Percentiles rank a stretch among this genome's conserved stretches.
These are phyloP conservation scores for Rambutsinella grinnellia DNA, from an alignment of 2,888 invertebrate genomes.

Conservation along the genomic window DNA sequence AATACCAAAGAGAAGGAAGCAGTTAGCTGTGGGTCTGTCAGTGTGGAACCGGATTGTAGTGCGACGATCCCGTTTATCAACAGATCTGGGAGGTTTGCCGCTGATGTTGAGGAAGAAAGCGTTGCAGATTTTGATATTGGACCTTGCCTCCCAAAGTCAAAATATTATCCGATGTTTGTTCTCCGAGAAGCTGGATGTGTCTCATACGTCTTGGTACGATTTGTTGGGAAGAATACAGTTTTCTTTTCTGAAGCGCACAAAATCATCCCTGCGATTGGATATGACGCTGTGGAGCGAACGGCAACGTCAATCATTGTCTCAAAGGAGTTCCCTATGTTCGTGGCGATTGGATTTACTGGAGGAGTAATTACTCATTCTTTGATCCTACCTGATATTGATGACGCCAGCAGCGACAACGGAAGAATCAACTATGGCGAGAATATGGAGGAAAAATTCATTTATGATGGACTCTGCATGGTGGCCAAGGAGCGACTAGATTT, in stretches of 20 bases:
- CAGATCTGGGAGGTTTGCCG: constrained; percentile 37
- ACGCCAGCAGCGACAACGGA: constrained; percentile 20
- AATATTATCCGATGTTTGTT: constrained; percentile 50
- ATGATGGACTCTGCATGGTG: constrained; percentile 42
- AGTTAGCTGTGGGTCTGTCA: constrained; percentile 28
- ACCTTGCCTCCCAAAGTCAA: constrained; percentile 51
- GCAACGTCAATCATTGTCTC: constrained; percentile 44
- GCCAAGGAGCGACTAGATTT: constrained; percentile 51
- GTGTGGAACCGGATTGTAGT: constrained; percentile 25
- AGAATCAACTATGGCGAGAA: constrained; percentile 44
- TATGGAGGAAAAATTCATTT: constrained; percentile 54
- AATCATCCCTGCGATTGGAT: constrained; percentile 19
- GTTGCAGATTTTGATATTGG: constrained; percentile 59
- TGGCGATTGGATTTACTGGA: constrained; percentile 47
- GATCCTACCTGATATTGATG: constrained; percentile 49
- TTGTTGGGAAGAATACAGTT: constrained; percentile 37
- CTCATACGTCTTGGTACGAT: constrained; percentile 51
- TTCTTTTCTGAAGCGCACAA: constrained; percentile 32
- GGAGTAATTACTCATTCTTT: constrained; percentile 51
- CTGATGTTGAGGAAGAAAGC: constrained; percentile 47
- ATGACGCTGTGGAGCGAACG: constrained; percentile 11
- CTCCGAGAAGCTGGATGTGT: constrained; percentile 52
- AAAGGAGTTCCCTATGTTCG: constrained; percentile 52
- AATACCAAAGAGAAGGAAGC: constrained; percentile 29
- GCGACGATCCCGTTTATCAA: constrained; percentile 37